These are phyloP conservation scores for Tribolium madens DNA, from an alignment of 1,140 invertebrate species.

Conservation along the genomic window DNA sequence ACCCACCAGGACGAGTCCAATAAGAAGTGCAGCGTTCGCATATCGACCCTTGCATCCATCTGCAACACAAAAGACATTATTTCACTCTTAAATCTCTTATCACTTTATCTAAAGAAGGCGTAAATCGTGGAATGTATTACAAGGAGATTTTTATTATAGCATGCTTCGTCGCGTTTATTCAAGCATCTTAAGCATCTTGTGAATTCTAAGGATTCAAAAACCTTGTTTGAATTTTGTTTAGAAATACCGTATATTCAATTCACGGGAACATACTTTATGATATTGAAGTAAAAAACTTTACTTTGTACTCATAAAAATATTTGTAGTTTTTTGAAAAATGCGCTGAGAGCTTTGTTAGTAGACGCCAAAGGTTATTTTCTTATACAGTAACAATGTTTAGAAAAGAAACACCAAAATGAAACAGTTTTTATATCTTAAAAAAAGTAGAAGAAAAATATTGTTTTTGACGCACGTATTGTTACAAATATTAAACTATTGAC, in stretches of 20 bases:
- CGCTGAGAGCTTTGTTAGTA: too few relatives aligned
- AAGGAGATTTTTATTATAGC: slow-evolving; percentile 6
- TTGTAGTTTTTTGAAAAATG: too few relatives aligned
- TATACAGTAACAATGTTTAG: too few relatives aligned
- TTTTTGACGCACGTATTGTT: too few relatives aligned
- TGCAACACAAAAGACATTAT: slow-evolving; percentile 24
- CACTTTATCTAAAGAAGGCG: neutral
- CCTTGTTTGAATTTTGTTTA: slow-evolving; percentile 18
- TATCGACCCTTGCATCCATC: neutral
- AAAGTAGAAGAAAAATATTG: too few relatives aligned
- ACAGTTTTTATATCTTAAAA: too few relatives aligned
- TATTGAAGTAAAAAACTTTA: slow-evolving; percentile 2
- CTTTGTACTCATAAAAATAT: neutral
- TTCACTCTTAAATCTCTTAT: neutral
- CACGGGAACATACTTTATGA: slow-evolving; percentile 19
- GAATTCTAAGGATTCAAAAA: slow-evolving; percentile 27
- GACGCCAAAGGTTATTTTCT: too few relatives aligned
- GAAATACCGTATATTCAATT: slow-evolving; percentile 23
- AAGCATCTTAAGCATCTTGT: slow-evolving; percentile 11
- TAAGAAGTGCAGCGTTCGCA: neutral
- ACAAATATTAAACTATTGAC: too few relatives aligned
- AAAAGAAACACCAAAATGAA: too few relatives aligned
- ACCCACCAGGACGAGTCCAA: neutral
- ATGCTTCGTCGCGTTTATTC: slow-evolving; percentile 2
- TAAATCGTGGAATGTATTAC: slow-evolving; percentile 6